Percentiles rank a stretch among this genome's conserved stretches.
Conservation (phyloP, 2,888 invertebrate species). For the Microctonus aethiopoides region DNA sequence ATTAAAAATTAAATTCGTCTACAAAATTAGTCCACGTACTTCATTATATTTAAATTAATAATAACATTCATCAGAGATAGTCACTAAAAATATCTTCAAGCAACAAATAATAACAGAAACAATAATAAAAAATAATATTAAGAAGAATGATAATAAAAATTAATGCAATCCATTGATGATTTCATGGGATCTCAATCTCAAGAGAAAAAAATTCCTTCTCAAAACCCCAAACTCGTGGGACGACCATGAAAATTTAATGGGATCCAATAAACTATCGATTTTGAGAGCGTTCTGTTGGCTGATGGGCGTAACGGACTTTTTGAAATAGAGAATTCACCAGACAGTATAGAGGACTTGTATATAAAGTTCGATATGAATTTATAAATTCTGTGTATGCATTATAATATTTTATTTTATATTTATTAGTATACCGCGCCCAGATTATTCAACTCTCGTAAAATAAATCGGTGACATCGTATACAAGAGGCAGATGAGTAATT, state of each 20-base stretch:
- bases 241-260: conserved; percentile 52
- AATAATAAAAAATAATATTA: neutral
- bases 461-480: conserved; percentile 63
- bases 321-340: neutral
- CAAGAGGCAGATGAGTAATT: conserved; percentile 59
- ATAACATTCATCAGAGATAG: too few species aligned
- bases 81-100: too few species aligned
- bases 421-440: conserved; percentile 25
- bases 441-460: conserved; percentile 55
- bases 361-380: too few species aligned
- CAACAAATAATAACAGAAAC: neutral
- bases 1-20: too few species aligned
- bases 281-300: conserved; percentile 30
- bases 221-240: conserved; percentile 16
- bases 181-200: conserved; percentile 15
- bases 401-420: conserved; percentile 21
- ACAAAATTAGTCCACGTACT: too few species aligned
- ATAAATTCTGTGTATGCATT: conserved; percentile 18
- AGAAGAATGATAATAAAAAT: too few species aligned
- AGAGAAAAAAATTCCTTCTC: neutral
- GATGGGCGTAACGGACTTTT: conserved; percentile 28
- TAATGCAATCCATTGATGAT: conserved; percentile 2
- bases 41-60: too few species aligned
- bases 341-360: conserved; percentile 21
- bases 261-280: conserved; percentile 59